Conservation (phyloP, 2,113 vertebrate genomes). For the Clarias gariepinus region DNA sequence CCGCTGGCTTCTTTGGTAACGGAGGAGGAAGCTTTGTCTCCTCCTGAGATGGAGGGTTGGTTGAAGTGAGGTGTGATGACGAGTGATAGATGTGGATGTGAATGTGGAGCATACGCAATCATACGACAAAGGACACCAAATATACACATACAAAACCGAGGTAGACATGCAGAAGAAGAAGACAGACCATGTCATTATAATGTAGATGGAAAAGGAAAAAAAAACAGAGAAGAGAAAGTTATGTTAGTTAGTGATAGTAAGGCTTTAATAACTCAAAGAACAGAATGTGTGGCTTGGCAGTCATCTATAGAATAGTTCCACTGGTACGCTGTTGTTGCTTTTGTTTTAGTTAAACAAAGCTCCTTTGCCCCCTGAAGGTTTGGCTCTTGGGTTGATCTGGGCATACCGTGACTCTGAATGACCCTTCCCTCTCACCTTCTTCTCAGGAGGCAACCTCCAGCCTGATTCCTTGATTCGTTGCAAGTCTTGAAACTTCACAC, state of each 20-base stretch:
- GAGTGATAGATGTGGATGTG: conserved; percentile 42
- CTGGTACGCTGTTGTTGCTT: conserved; percentile 54
- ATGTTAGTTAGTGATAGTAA: conserved; percentile 19
- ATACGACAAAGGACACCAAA: conserved; percentile 14
- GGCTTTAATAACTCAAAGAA: conserved; percentile 28
- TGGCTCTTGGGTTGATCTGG: conserved; percentile 59
- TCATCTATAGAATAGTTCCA: conserved; percentile 52
- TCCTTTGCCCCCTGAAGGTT: conserved; percentile 60
- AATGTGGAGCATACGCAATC: neutral
- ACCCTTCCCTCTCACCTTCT: conserved; percentile 81
- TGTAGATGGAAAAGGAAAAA: conserved; percentile 39
- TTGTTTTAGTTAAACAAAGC: conserved; percentile 56
- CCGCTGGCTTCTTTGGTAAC: conserved; percentile 79
- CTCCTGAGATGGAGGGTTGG: conserved; percentile 61
- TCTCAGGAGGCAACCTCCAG: conserved; percentile 90
- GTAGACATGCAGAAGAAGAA: neutral
- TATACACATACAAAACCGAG: neutral
- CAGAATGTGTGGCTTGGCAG: conserved; percentile 39
- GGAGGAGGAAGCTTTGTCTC: conserved; percentile 80
- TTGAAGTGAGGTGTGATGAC: conserved; percentile 30
- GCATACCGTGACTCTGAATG: conserved; percentile 54
- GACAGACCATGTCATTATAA: conserved; percentile 31
- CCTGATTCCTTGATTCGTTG: conserved; percentile 93
- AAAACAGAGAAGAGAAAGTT: conserved; percentile 43
- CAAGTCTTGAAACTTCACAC: conserved; percentile 94